These are phyloP conservation scores for Atrichornis clamosus DNA, from an alignment of 2,113 vertebrate species.

Conservation along the genomic window DNA sequence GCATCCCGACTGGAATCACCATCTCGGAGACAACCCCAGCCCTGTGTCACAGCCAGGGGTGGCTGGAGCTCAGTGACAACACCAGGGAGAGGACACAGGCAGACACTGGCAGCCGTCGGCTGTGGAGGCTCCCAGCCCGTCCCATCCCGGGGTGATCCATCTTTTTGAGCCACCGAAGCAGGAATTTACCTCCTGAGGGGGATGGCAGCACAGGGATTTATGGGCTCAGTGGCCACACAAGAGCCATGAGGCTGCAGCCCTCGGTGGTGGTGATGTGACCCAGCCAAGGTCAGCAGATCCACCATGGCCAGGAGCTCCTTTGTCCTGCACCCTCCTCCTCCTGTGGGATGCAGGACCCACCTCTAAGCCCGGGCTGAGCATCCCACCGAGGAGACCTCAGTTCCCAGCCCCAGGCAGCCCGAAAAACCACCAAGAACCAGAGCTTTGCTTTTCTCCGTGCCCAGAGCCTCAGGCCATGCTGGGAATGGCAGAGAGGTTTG, in stretches of 20 bases:
- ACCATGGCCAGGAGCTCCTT: neutral
- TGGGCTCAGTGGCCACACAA: neutral
- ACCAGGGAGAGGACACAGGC: neutral
- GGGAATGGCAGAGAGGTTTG: neutral
- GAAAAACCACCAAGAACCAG: neutral
- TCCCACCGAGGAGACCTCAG: neutral
- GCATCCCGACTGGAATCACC: neutral
- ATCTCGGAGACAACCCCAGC: neutral
- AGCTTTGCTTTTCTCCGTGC: neutral
- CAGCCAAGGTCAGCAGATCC: neutral
- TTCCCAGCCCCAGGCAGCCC: neutral
- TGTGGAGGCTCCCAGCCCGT: neutral
- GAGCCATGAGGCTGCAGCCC: neutral
- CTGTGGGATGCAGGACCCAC: neutral
- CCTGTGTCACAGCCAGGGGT: neutral
- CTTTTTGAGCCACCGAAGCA: neutral
- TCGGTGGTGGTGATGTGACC: accelerated
- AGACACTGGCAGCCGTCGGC: neutral
- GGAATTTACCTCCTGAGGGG: accelerated
- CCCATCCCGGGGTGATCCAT: neutral
- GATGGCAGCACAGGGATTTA: neutral
- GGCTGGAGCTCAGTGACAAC: neutral
- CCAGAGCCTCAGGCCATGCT: neutral
- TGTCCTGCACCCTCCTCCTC: neutral
- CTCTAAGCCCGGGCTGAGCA: neutral